Conservation (phyloP, 2,113 vertebrate species). For the Nannobrachium achirus region DNA sequence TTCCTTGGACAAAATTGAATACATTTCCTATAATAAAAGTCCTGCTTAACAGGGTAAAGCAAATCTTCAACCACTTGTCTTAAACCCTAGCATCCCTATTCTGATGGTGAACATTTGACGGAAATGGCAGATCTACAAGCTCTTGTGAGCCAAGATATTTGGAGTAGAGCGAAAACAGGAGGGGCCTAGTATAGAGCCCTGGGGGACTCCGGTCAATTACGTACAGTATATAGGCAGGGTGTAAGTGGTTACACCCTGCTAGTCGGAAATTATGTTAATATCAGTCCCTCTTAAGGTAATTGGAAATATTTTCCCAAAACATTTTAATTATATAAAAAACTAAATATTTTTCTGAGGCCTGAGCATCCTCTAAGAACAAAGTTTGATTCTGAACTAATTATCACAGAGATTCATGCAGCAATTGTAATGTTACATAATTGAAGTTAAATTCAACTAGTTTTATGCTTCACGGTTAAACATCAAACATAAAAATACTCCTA, state of each 20-base stretch:
- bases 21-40: constrained; percentile 1
- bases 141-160: too few species aligned
- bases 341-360: background rate
- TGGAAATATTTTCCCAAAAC: constrained; percentile 26
- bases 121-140: too few species aligned
- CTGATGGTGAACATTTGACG: too few species aligned
- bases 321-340: too few species aligned
- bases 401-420: constrained; percentile 16
- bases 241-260: background rate
- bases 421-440: constrained; percentile 13
- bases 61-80: background rate
- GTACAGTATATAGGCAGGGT: too few species aligned
- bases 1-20: constrained; percentile 5
- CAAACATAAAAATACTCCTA: constrained; percentile 1
- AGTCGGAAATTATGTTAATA: constrained; percentile 18
- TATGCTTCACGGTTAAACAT: constrained; percentile 3
- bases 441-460: background rate
- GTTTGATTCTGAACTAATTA: constrained; percentile 52
- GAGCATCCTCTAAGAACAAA: background rate
- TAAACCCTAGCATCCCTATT: background rate
- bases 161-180: too few species aligned
- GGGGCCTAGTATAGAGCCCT: too few species aligned
- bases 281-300: constrained; percentile 6
- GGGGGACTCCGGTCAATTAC: too few species aligned
- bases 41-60: background rate